Percentiles rank a stretch among this genome's conserved stretches.
Conservation (phyloP, 2,888 invertebrate genomes). For the Matsumyia berberina region DNA sequence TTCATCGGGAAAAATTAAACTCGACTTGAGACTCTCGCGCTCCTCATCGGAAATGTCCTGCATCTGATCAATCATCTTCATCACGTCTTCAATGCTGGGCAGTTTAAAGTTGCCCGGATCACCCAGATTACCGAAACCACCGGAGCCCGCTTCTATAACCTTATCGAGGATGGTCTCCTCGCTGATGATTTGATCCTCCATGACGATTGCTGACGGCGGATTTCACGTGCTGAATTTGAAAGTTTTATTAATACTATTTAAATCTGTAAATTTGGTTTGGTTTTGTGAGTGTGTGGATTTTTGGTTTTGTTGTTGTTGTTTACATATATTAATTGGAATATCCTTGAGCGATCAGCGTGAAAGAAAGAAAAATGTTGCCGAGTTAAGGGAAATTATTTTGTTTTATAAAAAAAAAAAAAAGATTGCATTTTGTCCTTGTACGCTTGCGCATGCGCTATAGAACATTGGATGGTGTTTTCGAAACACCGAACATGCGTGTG, state of each 20-base stretch:
- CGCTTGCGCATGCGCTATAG: conserved; percentile 22
- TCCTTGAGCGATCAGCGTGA: conserved; percentile 70
- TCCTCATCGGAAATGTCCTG: conserved; percentile 87
- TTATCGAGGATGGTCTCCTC: conserved; percentile 70
- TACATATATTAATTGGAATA: conserved; percentile 50
- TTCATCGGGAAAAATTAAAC: conserved; percentile 85
- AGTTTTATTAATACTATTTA: conserved; percentile 26
- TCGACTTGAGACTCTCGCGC: conserved; percentile 86
- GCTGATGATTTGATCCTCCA: conserved; percentile 75
- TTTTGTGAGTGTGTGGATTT: conserved; percentile 2
- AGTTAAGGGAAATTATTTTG: conserved; percentile 20
- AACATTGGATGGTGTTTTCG: neutral
- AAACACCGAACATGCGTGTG: conserved; percentile 47
- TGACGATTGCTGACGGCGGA: conserved; percentile 22
- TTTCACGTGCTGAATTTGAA: conserved; percentile 53
- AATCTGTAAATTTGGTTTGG: neutral
- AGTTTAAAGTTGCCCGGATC: conserved; percentile 83
- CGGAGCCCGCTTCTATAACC: conserved; percentile 79
- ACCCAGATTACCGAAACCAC: conserved; percentile 76
- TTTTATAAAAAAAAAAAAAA: neutral
- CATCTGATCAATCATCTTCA: conserved; percentile 86
- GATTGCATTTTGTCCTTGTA: neutral
- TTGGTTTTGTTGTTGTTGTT: conserved; percentile 65
- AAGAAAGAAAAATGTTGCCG: conserved; percentile 52
- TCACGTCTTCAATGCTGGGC: conserved; percentile 86